Conservation (phyloP, 2,888 invertebrate genomes). For the Lysandra coridon region DNA sequence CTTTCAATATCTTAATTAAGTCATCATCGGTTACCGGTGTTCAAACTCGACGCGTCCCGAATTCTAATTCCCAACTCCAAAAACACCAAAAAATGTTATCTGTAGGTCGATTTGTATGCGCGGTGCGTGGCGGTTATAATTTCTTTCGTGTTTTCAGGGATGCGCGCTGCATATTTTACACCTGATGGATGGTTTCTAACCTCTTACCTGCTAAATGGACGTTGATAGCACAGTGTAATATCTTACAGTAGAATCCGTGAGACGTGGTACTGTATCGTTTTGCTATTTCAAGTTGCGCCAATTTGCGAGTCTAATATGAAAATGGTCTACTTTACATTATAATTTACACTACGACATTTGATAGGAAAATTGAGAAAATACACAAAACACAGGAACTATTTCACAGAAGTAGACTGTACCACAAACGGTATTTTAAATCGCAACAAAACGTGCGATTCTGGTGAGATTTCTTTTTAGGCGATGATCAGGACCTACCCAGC, state of each 20-base stretch:
- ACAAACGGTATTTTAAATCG: no score
- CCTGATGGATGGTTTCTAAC: slow-evolving; percentile 40
- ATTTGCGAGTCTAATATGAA: no score
- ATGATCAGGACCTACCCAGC: no score
- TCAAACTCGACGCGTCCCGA: background rate
- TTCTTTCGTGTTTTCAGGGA: slow-evolving; percentile 48
- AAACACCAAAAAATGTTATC: slow-evolving; percentile 28
- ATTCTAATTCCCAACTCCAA: slow-evolving; percentile 24
- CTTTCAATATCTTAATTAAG: slow-evolving; percentile 2
- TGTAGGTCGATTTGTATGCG: slow-evolving; percentile 1
- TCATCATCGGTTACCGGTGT: slow-evolving; percentile 10
- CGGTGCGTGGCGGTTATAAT: slow-evolving; percentile 42
- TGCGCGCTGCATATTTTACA: slow-evolving; percentile 51
- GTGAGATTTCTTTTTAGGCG: no score
- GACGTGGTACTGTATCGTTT: no score
- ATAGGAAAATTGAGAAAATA: no score
- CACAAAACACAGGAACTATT: no score
- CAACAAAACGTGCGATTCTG: no score
- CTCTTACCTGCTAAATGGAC: background rate
- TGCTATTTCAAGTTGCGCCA: no score
- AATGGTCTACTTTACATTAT: no score
- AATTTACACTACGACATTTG: background rate
- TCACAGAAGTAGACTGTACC: no score
- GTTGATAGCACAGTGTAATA: background rate
- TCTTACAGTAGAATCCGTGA: background rate